Conservation (phyloP, 2,888 invertebrate genomes). For the Myopa tessellatipennis region DNA sequence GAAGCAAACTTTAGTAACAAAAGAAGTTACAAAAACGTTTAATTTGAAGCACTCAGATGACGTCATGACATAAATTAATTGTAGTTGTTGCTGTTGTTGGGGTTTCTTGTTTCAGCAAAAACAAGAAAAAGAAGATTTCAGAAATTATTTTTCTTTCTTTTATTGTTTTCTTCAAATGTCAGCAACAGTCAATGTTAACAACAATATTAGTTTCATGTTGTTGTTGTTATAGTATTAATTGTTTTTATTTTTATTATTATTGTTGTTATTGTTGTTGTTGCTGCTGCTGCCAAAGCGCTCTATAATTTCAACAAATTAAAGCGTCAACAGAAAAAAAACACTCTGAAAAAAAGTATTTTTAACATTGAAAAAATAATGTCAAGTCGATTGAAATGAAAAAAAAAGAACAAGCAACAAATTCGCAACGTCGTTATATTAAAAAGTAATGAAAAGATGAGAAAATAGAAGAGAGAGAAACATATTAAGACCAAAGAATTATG, state of each 20-base stretch:
- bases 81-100: no score
- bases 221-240: slow-evolving; percentile 26
- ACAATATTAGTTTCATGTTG: slow-evolving; percentile 1
- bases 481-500: no score
- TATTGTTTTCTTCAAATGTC: slow-evolving; percentile 32
- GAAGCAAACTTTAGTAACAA: no score
- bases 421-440: no score
- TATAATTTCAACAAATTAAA: not conserved
- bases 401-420: no score
- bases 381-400: no score
- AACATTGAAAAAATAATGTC: not conserved
- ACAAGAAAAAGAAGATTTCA: not conserved
- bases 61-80: no score
- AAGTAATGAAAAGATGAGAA: not conserved
- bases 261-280: slow-evolving; percentile 16
- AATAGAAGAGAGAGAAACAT: not conserved
- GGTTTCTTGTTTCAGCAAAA: no score
- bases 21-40: no score
- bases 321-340: not conserved
- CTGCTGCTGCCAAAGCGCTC: not conserved
- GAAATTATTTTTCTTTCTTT: not conserved
- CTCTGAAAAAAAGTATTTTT: not conserved
- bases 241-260: not conserved
- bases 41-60: no score
- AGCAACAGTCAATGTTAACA: slow-evolving; percentile 36